A percentile compares a stretch with the other conserved stretches of the same genome.
These are phyloP conservation scores for Pseudochirops cupreus DNA, from an alignment of 2,797 vertebrate genomes.

Conservation along the genomic window DNA sequence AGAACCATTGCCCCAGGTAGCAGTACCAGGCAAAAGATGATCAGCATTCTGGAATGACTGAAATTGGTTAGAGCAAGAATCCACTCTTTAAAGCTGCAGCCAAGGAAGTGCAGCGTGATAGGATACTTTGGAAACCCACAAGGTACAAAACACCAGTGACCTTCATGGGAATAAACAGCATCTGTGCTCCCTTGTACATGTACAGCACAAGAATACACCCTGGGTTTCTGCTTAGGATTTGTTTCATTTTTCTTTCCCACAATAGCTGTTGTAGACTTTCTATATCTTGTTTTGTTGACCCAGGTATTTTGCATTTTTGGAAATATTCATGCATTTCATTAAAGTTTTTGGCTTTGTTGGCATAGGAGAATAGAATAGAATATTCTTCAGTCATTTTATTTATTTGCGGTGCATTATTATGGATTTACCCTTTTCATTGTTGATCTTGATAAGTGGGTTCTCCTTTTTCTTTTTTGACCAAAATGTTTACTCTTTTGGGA, in stretches of 20 bases:
- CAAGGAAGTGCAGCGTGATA: background rate
- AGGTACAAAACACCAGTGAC: background rate
- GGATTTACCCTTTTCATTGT: background rate
- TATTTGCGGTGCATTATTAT: background rate
- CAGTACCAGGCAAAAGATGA: background rate
- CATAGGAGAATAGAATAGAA: background rate
- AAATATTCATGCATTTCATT: background rate
- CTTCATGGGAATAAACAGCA: background rate
- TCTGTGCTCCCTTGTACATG: background rate
- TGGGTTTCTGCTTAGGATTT: background rate
- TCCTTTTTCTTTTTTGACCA: background rate
- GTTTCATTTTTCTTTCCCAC: background rate
- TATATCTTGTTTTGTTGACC: background rate
- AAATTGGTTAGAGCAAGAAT: background rate
- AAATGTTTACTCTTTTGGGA: background rate
- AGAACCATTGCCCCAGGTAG: background rate
- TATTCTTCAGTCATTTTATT: background rate
- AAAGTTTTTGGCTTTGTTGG: background rate
- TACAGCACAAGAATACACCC: background rate
- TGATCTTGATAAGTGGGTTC: background rate
- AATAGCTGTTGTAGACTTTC: background rate
- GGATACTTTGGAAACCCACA: background rate
- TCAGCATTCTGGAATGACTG: background rate
- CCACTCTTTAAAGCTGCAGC: background rate
- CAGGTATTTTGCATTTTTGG: background rate